These are phyloP conservation scores for Metopia argyrocephala DNA, from an alignment of 2,888 invertebrate genomes.

Conservation along the genomic window DNA sequence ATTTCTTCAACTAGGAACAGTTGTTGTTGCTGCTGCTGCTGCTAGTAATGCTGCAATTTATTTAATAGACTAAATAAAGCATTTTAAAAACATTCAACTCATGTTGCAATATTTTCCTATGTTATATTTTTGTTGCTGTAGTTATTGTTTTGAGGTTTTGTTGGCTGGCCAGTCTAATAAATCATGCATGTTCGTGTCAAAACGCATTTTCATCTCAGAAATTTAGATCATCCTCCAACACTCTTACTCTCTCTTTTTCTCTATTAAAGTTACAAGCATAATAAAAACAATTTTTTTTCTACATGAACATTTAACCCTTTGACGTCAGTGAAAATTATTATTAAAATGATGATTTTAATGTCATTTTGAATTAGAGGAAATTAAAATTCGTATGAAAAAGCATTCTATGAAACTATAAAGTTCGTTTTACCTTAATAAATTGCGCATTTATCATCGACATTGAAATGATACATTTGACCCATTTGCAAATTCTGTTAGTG, in stretches of 20 bases:
- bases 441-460: too few relatives aligned
- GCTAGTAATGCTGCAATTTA: constrained; percentile 7
- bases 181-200: constrained; percentile 64
- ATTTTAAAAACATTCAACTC: constrained; percentile 48
- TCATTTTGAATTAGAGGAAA: too few relatives aligned
- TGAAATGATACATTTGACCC: too few relatives aligned
- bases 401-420: too few relatives aligned
- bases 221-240: not conserved
- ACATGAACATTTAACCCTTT: not conserved
- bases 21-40: not conserved
- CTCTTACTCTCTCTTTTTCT: not conserved
- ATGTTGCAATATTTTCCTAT: constrained; percentile 43
- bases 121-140: constrained; percentile 2
- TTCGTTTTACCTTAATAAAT: too few relatives aligned
- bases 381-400: too few relatives aligned
- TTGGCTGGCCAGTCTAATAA: constrained; percentile 57
- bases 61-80: constrained; percentile 37
- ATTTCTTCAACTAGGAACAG: constrained; percentile 21
- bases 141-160: constrained; percentile 47
- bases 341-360: too few relatives aligned
- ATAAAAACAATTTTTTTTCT: not conserved
- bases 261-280: not conserved
- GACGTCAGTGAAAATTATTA: too few relatives aligned
- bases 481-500: too few relatives aligned
- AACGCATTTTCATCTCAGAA: constrained; percentile 54